These are phyloP conservation scores for Crypturellus undulatus DNA, from an alignment of 2,113 vertebrate species.

Conservation along the genomic window DNA sequence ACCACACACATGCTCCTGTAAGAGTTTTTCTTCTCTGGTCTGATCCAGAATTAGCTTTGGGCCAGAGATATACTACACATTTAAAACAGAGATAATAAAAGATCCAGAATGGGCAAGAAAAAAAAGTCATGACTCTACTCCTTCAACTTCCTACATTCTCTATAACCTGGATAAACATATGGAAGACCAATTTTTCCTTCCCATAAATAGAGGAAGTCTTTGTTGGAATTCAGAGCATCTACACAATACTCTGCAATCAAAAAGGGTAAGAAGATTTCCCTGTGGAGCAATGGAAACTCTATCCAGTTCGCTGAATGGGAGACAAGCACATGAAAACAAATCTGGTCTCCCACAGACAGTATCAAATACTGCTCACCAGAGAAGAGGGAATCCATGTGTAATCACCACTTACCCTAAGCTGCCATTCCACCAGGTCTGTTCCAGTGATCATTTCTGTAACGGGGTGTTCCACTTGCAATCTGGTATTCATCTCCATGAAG, in stretches of 20 bases:
- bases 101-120: not conserved
- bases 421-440: slow-evolving; percentile 98
- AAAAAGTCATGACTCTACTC: not conserved
- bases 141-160: not conserved
- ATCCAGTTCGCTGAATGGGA: not conserved
- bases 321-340: not conserved
- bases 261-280: not conserved
- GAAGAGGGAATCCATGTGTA: not conserved
- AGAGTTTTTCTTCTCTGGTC: not conserved
- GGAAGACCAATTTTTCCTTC: not conserved
- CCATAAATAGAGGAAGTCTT: not conserved
- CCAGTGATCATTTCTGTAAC: slow-evolving; percentile 98
- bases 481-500: slow-evolving; percentile 99
- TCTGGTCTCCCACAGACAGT: not conserved
- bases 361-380: not conserved
- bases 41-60: not conserved
- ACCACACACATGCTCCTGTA: not conserved
- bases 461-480: slow-evolving; percentile 96
- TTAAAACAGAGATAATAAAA: not conserved
- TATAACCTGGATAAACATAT: not conserved
- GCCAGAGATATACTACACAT: not conserved
- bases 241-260: not conserved
- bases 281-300: not conserved
- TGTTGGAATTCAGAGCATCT: not conserved
- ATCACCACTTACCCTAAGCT: slow-evolving; percentile 86